A percentile compares a stretch with the other conserved stretches of the same genome.
Evolutionary conservation across 2,113 vertebrate genomes (phyloP).

Genomic region (Chauna torquata): DNA sequence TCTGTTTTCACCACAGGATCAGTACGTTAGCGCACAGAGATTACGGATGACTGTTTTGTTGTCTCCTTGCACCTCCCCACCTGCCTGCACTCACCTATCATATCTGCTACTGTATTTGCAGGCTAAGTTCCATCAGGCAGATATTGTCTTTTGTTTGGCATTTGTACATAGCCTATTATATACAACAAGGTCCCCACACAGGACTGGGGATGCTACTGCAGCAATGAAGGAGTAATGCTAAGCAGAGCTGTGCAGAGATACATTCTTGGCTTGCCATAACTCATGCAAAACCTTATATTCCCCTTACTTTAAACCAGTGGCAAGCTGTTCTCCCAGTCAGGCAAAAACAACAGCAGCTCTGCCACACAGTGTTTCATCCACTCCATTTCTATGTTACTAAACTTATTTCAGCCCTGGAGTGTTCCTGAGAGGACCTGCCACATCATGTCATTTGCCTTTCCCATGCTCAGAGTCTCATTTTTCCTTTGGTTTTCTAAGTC

Average conservation of each 20-base stretch:
- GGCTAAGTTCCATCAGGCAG: neutral
- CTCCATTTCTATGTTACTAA: neutral
- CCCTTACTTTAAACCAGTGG: neutral
- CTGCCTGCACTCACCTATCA: neutral
- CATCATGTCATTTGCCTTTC: neutral
- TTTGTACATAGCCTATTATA: neutral
- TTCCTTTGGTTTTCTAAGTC: neutral
- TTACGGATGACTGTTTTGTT: rapidly evolving
- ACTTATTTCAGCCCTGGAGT: neutral
- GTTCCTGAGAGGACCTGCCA: neutral
- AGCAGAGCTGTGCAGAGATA: neutral
- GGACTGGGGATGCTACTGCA: neutral
- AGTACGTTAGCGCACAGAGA: neutral
- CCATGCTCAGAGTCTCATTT: neutral
- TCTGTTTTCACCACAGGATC: neutral
- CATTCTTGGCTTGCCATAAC: neutral
- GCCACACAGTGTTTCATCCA: neutral
- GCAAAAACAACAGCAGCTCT: neutral
- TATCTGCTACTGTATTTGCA: neutral
- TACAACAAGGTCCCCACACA: neutral
- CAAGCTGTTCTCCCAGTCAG: neutral
- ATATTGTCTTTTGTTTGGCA: neutral
- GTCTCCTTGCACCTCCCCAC: neutral
- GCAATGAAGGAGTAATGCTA: neutral
- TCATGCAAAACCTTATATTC: neutral